Percentiles rank a stretch among this genome's conserved stretches.
phyloP scores from a whole-genome alignment of 2,888 invertebrate species.

The Drosophila multiciliata region DNA sequence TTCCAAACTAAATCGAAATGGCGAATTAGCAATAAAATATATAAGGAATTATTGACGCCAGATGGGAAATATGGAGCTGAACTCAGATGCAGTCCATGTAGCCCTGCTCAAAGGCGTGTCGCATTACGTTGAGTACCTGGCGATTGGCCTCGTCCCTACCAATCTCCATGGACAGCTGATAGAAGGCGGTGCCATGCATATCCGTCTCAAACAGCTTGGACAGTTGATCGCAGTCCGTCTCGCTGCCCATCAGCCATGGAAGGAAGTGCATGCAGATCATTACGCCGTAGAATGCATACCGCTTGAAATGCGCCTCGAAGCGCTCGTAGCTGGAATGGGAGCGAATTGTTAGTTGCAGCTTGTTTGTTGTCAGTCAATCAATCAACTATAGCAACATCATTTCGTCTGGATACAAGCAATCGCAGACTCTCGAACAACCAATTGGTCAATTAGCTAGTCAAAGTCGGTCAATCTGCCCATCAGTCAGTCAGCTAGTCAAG shows the following conservation, averaged over 20 bases:
- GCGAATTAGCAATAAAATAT: no score
- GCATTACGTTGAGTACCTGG: constrained; percentile 74
- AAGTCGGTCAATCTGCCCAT: neutral
- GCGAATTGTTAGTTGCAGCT: neutral
- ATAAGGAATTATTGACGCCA: no score
- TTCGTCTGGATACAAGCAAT: neutral
- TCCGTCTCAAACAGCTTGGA: constrained; percentile 79
- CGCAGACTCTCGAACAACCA: neutral
- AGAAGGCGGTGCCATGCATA: constrained; percentile 78
- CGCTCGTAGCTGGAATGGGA: constrained; percentile 65
- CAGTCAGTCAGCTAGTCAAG: neutral
- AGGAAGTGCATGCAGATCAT: constrained; percentile 82
- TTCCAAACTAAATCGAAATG: neutral
- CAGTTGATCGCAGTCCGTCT: constrained; percentile 73
- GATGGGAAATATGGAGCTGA: neutral
- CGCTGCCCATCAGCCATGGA: constrained; percentile 81
- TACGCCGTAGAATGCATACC: constrained; percentile 83
- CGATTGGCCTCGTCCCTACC: constrained; percentile 81
- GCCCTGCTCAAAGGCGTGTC: constrained; percentile 82
- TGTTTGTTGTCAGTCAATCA: neutral
- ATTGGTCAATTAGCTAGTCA: neutral
- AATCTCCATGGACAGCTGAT: constrained; percentile 70
- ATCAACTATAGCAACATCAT: neutral
- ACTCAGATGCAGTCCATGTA: constrained; percentile 73
- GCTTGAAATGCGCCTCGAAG: constrained; percentile 81